Evolutionary conservation across 2,113 vertebrate species (phyloP).

Genomic region (Phaetusa simplex): DNA sequence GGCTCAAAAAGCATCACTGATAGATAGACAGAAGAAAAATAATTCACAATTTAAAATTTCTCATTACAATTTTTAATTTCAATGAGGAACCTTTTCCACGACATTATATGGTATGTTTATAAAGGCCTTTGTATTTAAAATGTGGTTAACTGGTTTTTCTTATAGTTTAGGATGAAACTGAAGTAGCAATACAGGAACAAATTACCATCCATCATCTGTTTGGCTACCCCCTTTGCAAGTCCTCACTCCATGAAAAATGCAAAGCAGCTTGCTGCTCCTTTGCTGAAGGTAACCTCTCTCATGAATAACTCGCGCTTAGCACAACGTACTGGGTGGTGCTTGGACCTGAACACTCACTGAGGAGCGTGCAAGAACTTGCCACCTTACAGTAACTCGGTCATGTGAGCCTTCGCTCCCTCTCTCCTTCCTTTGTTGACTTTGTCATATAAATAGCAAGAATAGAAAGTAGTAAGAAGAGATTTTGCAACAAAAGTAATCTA

Average conservation of each 20-base stretch:
- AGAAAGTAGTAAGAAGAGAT: neutral
- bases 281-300: neutral
- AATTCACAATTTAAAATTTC: neutral
- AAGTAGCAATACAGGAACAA: neutral
- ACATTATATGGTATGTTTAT: neutral
- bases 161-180: neutral
- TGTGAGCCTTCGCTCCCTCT: neutral
- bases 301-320: neutral
- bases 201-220: neutral
- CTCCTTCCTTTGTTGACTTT: neutral
- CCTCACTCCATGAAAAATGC: neutral
- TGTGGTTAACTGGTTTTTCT: neutral
- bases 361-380: neutral
- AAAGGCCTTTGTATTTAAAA: neutral
- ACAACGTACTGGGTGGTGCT: accelerated
- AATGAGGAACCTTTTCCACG: neutral
- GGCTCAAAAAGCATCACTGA: neutral
- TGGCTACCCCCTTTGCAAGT: neutral
- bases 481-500: neutral
- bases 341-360: neutral
- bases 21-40: slow-evolving; percentile 31
- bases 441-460: neutral
- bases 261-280: neutral
- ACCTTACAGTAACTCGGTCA: neutral
- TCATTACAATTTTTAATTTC: neutral